These are phyloP conservation scores for Drosophila watanabei DNA, from an alignment of 1,140 invertebrate genomes.

Conservation along the genomic window DNA sequence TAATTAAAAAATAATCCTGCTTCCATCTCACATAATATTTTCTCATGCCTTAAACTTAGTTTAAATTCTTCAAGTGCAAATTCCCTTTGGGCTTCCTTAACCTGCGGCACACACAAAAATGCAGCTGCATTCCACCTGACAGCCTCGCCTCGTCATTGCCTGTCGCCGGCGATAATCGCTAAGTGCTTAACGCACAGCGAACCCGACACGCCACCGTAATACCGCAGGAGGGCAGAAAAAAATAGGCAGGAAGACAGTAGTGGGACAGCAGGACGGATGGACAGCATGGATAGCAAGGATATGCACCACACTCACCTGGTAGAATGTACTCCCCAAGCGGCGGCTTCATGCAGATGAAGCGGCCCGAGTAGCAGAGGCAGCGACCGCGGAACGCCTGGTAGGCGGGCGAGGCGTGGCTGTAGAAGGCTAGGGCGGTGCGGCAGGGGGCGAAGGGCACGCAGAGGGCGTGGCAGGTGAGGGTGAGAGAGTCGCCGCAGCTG, in stretches of 20 bases:
- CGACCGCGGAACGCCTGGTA: conserved; percentile 95
- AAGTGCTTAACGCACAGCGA: conserved; percentile 64
- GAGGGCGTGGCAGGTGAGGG: conserved; percentile 93
- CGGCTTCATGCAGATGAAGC: conserved; percentile 96
- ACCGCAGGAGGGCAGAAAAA: conserved; percentile 8
- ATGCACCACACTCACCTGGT: conserved; percentile 71
- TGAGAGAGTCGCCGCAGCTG: conserved; percentile 91
- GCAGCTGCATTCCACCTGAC: conserved; percentile 44
- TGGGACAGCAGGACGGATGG: background rate
- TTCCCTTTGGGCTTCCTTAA: background rate
- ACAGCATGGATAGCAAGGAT: conserved; percentile 8
- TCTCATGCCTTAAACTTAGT: background rate
- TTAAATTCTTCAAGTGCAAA: conserved; percentile 10
- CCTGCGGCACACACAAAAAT: conserved; percentile 31
- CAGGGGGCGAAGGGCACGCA: conserved; percentile 94
- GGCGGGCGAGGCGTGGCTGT: conserved; percentile 94
- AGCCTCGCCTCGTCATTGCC: conserved; percentile 65
- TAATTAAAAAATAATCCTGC: background rate
- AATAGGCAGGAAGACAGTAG: background rate
- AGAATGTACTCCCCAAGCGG: conserved; percentile 89
- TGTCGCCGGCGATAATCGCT: conserved; percentile 67
- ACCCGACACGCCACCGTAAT: conserved; percentile 42
- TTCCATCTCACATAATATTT: too few species aligned
- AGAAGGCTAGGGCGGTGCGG: conserved; percentile 93
- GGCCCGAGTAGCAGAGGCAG: conserved; percentile 95